These are phyloP conservation scores for Imbricaverruca yamaguchii DNA, from an alignment of 2,888 invertebrate species.

Conservation along the genomic window DNA sequence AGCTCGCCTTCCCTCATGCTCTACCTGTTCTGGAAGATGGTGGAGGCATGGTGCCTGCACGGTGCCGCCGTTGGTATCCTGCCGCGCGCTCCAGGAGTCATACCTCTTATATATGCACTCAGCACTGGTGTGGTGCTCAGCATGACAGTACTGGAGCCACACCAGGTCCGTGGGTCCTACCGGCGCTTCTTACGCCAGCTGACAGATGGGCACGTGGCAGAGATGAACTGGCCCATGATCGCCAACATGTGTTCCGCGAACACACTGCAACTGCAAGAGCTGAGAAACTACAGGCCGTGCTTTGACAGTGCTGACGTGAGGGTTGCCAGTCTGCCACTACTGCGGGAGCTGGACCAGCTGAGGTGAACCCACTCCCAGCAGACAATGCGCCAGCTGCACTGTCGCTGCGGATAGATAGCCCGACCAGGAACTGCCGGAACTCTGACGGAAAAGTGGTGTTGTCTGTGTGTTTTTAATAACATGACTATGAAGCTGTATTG, in stretches of 20 bases:
- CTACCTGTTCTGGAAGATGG: slow-evolving; percentile 72
- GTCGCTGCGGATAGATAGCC: too few species aligned
- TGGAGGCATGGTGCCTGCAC: slow-evolving; percentile 65
- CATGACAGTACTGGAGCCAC: slow-evolving; percentile 68
- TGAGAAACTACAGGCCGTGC: background rate
- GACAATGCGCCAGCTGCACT: too few species aligned
- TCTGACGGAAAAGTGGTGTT: too few species aligned
- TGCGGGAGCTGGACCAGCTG: background rate
- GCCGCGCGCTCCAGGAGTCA: slow-evolving; percentile 61
- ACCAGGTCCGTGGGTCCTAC: slow-evolving; percentile 68
- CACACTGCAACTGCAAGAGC: background rate
- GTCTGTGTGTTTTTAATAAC: too few species aligned
- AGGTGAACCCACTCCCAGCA: background rate
- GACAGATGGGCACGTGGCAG: slow-evolving; percentile 49
- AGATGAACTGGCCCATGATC: slow-evolving; percentile 36
- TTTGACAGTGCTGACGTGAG: background rate
- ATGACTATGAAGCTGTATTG: too few species aligned
- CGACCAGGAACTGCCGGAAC: too few species aligned
- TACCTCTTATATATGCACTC: slow-evolving; percentile 62
- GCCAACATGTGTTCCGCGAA: background rate
- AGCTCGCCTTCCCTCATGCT: slow-evolving; percentile 70
- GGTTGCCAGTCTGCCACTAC: background rate
- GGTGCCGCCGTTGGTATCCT: slow-evolving; percentile 58
- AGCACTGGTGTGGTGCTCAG: slow-evolving; percentile 71
- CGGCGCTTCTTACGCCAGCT: slow-evolving; percentile 68